phyloP scores from a whole-genome alignment of 2,888 invertebrate species.

The Tipula unca region DNA sequence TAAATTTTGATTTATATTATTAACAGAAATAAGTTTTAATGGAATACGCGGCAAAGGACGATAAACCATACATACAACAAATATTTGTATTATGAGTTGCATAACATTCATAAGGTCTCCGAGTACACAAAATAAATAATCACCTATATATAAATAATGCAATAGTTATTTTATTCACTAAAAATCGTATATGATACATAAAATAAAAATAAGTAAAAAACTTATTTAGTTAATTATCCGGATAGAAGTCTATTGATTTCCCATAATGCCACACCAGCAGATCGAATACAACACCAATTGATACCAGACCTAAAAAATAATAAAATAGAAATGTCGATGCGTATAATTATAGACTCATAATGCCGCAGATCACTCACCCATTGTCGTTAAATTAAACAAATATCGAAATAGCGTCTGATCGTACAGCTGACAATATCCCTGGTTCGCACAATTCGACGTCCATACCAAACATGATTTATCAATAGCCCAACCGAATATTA shows the following conservation, averaged over 20 bases:
- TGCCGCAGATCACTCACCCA: slow-evolving; percentile 40
- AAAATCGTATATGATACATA: neutral
- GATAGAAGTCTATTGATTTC: slow-evolving; percentile 51
- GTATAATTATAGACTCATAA: neutral
- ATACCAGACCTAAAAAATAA: slow-evolving; percentile 43
- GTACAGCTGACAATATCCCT: slow-evolving; percentile 59
- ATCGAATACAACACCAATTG: slow-evolving; percentile 52
- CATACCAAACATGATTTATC: slow-evolving; percentile 59
- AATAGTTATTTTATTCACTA: neutral
- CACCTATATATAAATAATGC: neutral
- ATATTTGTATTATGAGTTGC: neutral
- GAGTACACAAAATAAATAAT: neutral
- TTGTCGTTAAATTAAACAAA: slow-evolving; percentile 48
- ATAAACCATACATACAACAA: neutral
- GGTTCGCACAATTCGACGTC: slow-evolving; percentile 53
- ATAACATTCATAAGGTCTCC: neutral
- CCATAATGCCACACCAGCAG: slow-evolving; percentile 51
- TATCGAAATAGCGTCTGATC: slow-evolving; percentile 51
- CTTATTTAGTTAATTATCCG: neutral
- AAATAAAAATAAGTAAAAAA: neutral
- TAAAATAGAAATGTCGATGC: slow-evolving; percentile 25
- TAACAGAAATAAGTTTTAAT: neutral
- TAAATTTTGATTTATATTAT: neutral
- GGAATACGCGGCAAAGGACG: neutral
- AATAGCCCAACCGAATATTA: slow-evolving; percentile 54